Percentiles rank a stretch among this genome's conserved stretches.
phyloP scores from a whole-genome alignment of 2,113 vertebrate genomes.

The Ptyas mucosa region DNA sequence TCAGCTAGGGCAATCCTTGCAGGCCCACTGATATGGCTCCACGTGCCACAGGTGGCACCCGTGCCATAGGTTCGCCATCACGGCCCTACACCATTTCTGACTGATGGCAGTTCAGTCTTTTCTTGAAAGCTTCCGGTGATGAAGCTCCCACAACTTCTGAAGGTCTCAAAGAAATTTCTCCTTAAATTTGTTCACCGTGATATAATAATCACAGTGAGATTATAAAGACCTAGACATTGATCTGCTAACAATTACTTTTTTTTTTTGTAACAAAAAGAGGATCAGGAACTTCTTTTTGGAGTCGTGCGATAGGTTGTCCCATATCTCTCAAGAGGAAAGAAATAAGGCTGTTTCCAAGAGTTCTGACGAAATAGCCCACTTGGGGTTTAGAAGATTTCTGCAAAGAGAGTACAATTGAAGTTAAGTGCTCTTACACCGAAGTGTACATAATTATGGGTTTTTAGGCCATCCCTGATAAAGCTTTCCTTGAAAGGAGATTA shows the following conservation, averaged over 20 bases:
- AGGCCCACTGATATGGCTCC: too few relatives aligned
- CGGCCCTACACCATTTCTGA: too few relatives aligned
- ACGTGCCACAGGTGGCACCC: too few relatives aligned
- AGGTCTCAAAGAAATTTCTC: too few relatives aligned
- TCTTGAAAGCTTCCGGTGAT: too few relatives aligned
- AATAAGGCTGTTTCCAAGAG: constrained; percentile 38
- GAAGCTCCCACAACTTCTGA: too few relatives aligned
- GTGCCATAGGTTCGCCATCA: too few relatives aligned
- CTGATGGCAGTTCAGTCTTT: too few relatives aligned
- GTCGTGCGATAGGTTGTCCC: neutral
- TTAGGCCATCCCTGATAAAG: constrained; percentile 28
- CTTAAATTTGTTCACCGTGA: neutral
- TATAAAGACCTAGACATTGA: neutral
- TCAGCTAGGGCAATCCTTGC: too few relatives aligned
- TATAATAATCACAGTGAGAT: neutral
- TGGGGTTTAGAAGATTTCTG: constrained; percentile 3
- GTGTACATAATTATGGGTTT: constrained; percentile 36
- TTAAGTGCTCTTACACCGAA: constrained; percentile 15
- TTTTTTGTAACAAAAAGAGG: neutral
- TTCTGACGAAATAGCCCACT: constrained; percentile 17
- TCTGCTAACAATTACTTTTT: neutral
- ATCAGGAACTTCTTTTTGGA: neutral
- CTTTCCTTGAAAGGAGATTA: constrained; percentile 28
- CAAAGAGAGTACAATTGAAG: constrained; percentile 25
- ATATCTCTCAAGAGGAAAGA: constrained; percentile 21